Conservation (phyloP, 2,888 invertebrate species). For the Globia sparganii region DNA sequence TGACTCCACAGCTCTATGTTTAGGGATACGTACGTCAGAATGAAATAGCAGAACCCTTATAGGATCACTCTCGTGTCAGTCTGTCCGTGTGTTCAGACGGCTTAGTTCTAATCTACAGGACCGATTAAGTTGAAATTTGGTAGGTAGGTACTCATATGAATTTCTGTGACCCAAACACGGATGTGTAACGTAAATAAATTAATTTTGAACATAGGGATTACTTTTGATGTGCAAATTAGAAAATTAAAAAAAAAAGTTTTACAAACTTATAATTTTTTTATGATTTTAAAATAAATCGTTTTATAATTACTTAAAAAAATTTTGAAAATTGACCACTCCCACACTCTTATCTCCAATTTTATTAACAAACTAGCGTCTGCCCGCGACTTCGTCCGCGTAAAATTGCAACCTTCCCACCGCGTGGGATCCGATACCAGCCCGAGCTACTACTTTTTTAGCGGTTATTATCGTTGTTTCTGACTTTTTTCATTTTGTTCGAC, state of each 20-base stretch:
- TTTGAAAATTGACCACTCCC: neutral
- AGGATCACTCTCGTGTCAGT: neutral
- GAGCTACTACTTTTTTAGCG: too few species aligned
- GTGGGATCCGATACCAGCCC: too few species aligned
- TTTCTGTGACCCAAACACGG: neutral
- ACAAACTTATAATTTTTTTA: neutral
- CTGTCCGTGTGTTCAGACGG: neutral
- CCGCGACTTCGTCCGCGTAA: too few species aligned
- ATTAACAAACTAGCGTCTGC: too few species aligned
- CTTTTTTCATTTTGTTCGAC: too few species aligned
- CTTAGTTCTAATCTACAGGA: neutral
- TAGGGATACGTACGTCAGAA: neutral
- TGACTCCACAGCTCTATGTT: neutral
- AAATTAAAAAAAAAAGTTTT: neutral
- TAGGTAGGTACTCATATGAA: neutral
- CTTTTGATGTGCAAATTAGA: neutral
- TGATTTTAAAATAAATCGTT: neutral
- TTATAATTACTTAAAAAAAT: neutral
- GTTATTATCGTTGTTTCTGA: too few species aligned
- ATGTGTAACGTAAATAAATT: neutral
- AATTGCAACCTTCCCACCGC: too few species aligned
- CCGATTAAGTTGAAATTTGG: too few species aligned
- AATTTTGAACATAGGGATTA: neutral
- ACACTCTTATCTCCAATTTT: neutral
- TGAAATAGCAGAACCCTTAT: neutral